phyloP scores from a whole-genome alignment of 2,113 vertebrate species.

The Cinclus mexicanus region DNA sequence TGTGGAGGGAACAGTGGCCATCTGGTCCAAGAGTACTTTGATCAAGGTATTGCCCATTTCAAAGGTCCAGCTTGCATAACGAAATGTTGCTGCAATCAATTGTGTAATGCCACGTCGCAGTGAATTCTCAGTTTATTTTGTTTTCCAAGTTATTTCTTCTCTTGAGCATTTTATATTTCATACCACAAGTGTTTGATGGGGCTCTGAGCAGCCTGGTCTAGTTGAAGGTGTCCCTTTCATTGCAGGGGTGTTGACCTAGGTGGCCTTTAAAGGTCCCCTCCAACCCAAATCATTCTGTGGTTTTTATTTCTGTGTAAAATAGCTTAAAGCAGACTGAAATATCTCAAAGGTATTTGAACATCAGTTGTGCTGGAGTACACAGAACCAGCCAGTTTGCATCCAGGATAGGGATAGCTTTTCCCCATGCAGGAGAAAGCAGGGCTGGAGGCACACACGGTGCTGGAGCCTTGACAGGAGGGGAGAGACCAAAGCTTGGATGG shows the following conservation, averaged over 20 bases:
- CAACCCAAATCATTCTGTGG: not conserved
- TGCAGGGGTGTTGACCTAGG: not conserved
- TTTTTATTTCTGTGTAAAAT: not conserved
- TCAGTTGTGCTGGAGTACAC: not conserved
- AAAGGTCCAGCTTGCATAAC: not conserved
- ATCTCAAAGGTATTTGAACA: not conserved
- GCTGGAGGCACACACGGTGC: not conserved
- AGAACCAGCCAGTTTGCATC: not conserved
- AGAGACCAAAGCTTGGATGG: not conserved
- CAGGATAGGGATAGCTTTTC: not conserved
- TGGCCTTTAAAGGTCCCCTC: not conserved
- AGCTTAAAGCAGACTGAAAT: not conserved
- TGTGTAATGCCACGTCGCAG: rapidly evolving
- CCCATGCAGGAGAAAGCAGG: not conserved
- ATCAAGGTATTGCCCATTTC: not conserved
- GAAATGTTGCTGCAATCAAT: not conserved
- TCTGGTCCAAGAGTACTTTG: not conserved
- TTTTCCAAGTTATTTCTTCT: not conserved
- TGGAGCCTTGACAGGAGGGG: not conserved
- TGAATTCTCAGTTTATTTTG: not conserved
- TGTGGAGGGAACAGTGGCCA: not conserved
- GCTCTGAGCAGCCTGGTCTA: not conserved
- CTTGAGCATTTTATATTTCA: not conserved
- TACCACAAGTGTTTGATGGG: not conserved
- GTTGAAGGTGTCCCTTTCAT: not conserved